These are phyloP conservation scores for Ophion obscuratus DNA, from an alignment of 2,888 invertebrate species.

Conservation along the genomic window DNA sequence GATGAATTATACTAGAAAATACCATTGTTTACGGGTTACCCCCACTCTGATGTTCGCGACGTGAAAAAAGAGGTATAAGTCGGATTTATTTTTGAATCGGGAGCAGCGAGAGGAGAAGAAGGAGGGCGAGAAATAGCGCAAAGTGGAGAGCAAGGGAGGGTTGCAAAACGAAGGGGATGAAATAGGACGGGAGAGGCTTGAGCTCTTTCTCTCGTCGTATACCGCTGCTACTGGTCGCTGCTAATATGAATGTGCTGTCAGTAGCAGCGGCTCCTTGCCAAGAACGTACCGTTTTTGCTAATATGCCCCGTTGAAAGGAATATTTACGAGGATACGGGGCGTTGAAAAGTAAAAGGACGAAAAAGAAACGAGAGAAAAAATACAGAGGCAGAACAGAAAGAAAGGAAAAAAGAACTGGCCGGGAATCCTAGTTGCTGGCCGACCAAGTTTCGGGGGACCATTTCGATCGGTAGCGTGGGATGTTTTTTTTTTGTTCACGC, in stretches of 20 bases:
- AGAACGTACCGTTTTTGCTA: constrained; percentile 80
- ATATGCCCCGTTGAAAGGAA: constrained; percentile 79
- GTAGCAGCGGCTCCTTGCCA: constrained; percentile 83
- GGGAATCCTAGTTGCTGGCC: constrained; percentile 21
- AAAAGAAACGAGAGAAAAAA: constrained; percentile 10
- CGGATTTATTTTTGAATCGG: too few relatives aligned
- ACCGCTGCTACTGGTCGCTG: constrained; percentile 58
- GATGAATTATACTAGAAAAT: too few relatives aligned
- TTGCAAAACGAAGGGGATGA: constrained; percentile 54
- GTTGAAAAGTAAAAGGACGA: constrained; percentile 56
- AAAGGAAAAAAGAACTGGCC: constrained; percentile 70
- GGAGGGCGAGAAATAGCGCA: constrained; percentile 53
- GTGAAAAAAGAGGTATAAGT: too few relatives aligned
- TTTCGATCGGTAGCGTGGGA: neutral
- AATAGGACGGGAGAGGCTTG: constrained; percentile 42
- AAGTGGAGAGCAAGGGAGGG: constrained; percentile 53
- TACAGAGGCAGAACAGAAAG: constrained; percentile 31
- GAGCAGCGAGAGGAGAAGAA: constrained; percentile 40
- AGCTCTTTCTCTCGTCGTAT: constrained; percentile 42
- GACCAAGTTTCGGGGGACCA: constrained; percentile 47
- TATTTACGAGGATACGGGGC: constrained; percentile 79
- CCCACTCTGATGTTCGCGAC: too few relatives aligned
- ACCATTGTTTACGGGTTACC: too few relatives aligned
- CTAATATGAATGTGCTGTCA: constrained; percentile 83
- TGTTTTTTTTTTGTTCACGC: constrained; percentile 24